Evolutionary conservation across 2,888 invertebrate genomes (phyloP).

Genomic region (Ischnura elegans): DNA sequence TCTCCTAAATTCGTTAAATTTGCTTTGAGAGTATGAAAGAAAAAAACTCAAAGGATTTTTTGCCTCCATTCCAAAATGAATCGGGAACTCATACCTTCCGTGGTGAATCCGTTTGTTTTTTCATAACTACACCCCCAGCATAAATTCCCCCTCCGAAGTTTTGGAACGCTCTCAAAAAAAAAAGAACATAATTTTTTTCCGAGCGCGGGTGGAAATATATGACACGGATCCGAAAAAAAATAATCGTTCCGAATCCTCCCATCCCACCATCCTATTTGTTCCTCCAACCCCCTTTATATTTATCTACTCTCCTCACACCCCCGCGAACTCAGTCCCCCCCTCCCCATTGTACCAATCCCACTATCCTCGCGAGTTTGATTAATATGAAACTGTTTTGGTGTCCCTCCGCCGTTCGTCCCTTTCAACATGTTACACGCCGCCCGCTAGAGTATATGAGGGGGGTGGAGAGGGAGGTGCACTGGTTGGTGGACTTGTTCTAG

Average conservation of each 20-base stretch:
- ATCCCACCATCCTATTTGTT: background rate
- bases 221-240: background rate
- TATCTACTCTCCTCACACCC: background rate
- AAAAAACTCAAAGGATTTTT: background rate
- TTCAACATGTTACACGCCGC: slow-evolving; percentile 13
- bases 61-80: background rate
- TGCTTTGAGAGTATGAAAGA: too few relatives aligned
- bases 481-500: background rate
- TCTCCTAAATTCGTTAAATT: too few relatives aligned
- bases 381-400: slow-evolving; percentile 32
- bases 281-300: background rate
- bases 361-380: slow-evolving; percentile 16
- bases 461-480: background rate
- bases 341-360: background rate
- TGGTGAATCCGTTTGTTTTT: background rate
- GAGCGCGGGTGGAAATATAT: slow-evolving; percentile 12
- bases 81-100: background rate
- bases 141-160: background rate
- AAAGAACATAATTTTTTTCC: too few relatives aligned
- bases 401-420: slow-evolving; percentile 10
- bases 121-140: background rate
- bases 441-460: background rate
- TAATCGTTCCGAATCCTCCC: background rate
- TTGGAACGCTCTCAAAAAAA: background rate
- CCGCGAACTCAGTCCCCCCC: background rate